Evolutionary conservation across 1,140 invertebrate species (phyloP).

Genomic region (Formica exsecta): DNA sequence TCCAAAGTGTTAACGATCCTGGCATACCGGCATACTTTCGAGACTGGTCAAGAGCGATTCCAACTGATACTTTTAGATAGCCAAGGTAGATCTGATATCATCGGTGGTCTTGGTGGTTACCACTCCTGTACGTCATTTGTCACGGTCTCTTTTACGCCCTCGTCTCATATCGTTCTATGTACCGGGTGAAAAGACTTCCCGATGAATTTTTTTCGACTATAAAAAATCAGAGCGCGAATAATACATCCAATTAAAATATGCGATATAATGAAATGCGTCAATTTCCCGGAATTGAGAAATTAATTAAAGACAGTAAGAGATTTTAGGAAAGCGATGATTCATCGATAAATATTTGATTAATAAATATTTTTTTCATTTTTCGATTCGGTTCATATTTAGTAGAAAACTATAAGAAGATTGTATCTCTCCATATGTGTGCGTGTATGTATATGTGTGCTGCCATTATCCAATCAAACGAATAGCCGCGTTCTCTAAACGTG

Average conservation of each 20-base stretch:
- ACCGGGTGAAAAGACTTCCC: constrained; percentile 74
- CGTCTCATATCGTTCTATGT: constrained; percentile 77
- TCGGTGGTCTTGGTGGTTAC: constrained; percentile 82
- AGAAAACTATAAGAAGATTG: background rate
- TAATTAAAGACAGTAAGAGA: background rate
- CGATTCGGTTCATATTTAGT: background rate
- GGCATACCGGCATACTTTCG: constrained; percentile 39
- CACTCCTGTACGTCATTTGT: constrained; percentile 85
- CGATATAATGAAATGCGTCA: background rate
- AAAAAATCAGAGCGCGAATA: no score
- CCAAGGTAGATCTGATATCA: constrained; percentile 83
- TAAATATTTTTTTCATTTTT: background rate
- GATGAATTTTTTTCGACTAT: constrained; percentile 1
- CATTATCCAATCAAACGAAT: constrained; percentile 42
- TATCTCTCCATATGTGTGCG: no score
- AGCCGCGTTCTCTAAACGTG: constrained; percentile 15
- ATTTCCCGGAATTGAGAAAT: constrained; percentile 7
- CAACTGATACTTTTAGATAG: constrained; percentile 80
- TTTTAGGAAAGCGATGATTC: no score
- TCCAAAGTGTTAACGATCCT: constrained; percentile 58
- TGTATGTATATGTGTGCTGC: background rate
- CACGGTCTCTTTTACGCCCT: constrained; percentile 81
- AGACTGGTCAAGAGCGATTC: constrained; percentile 46
- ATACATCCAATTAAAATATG: no score
- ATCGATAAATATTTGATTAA: background rate